A percentile compares a stretch with the other conserved stretches of the same genome.
Evolutionary conservation across 2,888 invertebrate species (phyloP).

Genomic region (Melanargia galathea): DNA sequence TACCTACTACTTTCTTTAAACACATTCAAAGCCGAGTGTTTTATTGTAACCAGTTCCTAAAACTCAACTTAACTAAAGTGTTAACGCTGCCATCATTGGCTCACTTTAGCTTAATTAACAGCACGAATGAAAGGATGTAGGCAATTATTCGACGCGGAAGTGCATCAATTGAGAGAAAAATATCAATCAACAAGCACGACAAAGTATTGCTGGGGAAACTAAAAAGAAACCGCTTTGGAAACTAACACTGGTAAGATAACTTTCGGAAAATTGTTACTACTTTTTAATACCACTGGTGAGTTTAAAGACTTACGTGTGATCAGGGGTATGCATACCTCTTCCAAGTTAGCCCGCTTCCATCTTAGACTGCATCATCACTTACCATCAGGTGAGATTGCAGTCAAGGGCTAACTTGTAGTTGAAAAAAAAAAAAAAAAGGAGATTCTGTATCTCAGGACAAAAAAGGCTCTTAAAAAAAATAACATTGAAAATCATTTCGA

Average conservation of each 20-base stretch:
- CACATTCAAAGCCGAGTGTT: neutral
- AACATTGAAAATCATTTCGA: constrained; percentile 10
- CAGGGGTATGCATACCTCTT: too few relatives aligned
- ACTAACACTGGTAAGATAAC: constrained; percentile 52
- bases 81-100: constrained; percentile 44
- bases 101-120: constrained; percentile 45
- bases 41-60: constrained; percentile 9
- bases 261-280: constrained; percentile 46
- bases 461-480: neutral
- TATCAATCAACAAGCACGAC: constrained; percentile 46
- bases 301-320: neutral
- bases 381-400: too few relatives aligned
- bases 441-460: neutral
- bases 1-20: neutral
- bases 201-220: constrained; percentile 56
- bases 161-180: constrained; percentile 62
- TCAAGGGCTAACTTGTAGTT: too few relatives aligned
- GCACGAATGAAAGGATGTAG: constrained; percentile 64
- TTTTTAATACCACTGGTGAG: neutral
- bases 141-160: constrained; percentile 68
- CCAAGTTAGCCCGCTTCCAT: too few relatives aligned
- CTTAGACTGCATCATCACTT: too few relatives aligned
- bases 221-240: constrained; percentile 57
- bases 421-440: too few relatives aligned
- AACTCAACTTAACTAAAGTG: constrained; percentile 34